phyloP scores from a whole-genome alignment of 1,140 invertebrate genomes.

The Medauroidea extradentata region DNA sequence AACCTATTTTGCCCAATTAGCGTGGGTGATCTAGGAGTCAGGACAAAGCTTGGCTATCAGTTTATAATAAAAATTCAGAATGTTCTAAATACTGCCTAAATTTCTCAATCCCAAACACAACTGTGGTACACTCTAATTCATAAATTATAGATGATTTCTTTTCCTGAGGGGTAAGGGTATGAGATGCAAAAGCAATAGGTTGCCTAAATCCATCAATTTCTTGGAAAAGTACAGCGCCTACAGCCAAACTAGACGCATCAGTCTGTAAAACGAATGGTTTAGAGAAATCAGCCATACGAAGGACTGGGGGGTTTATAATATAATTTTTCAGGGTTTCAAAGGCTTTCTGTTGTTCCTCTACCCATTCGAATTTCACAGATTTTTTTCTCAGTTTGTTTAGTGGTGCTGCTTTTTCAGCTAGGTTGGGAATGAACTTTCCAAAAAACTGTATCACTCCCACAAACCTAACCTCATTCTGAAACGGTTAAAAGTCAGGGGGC shows the following conservation, averaged over 20 bases:
- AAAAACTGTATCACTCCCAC: not conserved
- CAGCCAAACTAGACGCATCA: slow-evolving; percentile 34
- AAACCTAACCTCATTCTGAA: not conserved
- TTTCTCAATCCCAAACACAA: slow-evolving; percentile 42
- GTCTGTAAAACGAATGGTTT: slow-evolving; percentile 34
- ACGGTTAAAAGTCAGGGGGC: slow-evolving; percentile 1
- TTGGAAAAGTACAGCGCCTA: slow-evolving; percentile 37
- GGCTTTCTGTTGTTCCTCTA: slow-evolving; percentile 25
- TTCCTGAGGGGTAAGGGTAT: slow-evolving; percentile 38
- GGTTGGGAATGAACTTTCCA: slow-evolving; percentile 19
- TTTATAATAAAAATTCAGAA: not conserved
- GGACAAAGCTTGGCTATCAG: not conserved
- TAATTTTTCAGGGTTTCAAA: slow-evolving; percentile 33
- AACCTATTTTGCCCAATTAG: not conserved
- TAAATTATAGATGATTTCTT: slow-evolving; percentile 37
- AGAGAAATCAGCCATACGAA: slow-evolving; percentile 34
- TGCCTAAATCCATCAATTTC: slow-evolving; percentile 22
- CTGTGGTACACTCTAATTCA: slow-evolving; percentile 44
- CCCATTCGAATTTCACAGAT: slow-evolving; percentile 30
- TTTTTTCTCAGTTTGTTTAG: slow-evolving; percentile 29
- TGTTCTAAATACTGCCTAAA: slow-evolving; percentile 42
- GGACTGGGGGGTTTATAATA: slow-evolving; percentile 32
- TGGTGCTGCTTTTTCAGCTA: slow-evolving; percentile 37
- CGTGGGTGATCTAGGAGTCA: not conserved
- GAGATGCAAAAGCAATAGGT: slow-evolving; percentile 35